Base-by-base conservation (phyloP, 2,113 vertebrate species). In the Oceanodroma tethys region DNA sequence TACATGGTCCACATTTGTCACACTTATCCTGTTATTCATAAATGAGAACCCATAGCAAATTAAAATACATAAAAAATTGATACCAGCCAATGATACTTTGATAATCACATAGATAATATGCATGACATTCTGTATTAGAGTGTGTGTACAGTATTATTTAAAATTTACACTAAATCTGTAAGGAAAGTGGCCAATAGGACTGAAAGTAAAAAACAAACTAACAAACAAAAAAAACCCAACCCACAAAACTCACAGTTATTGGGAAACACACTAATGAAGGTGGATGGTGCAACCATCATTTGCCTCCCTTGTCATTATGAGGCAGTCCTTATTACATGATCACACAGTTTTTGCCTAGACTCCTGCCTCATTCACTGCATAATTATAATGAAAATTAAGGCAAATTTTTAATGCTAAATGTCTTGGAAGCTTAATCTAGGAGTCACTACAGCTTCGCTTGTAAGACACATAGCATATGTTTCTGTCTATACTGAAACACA, bases 221-320 rank as follows among this genome's bases (percentile, higher is more conserved):
- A 43, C 6, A 45, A 62, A 67, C n/a, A 22, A 55, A 20, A 20
- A 29, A 22, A 32, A 53, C 48, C 11, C 52, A 86, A 53, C 40
- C 32, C 34, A 59, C 45, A 25, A 82, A 90, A 72, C 45, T 66
- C 68, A 22, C 22, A 78, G 42, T 80, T 34, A 78, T 96, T 97
- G 93, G 68, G 95, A 96, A 97, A 97, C 34, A 70, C 42, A 27
- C 29, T 89, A 85, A 95, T 87, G 67, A 94, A 89, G 56, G 78
- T 55, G 23, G 50, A 94, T 95, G 89, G 78, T 88, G 89, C 78
- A 96, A 91, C 36, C 30, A 60, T 50, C 32, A 42, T 82, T 91
- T 82, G 23, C 66, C 66, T 95, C 42, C 84, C 78, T 76, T 73
- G 68, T 95, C 87, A 80, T 87, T 93, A 85, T 55, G 59, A 88